Conservation (phyloP, 2,888 invertebrate species). For the Leptopilina myrica region DNA sequence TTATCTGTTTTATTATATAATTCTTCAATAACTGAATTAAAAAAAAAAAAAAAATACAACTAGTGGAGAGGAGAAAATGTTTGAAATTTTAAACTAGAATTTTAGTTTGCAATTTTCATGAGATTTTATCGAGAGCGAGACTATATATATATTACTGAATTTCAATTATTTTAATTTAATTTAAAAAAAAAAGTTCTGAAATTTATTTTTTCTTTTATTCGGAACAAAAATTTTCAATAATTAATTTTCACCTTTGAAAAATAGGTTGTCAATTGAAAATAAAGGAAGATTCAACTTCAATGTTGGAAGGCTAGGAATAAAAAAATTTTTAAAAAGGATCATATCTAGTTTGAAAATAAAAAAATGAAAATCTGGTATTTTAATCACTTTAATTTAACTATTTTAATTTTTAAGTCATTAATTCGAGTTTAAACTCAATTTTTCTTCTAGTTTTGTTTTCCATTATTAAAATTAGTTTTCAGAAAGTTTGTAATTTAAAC, state of each 20-base stretch:
- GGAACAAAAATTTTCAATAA: background rate
- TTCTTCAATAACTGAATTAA: background rate
- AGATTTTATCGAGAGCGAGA: slow-evolving; percentile 11
- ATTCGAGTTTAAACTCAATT: too few relatives aligned
- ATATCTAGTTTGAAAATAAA: too few relatives aligned
- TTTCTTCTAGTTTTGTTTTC: too few relatives aligned
- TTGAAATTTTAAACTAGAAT: background rate
- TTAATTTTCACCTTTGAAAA: background rate
- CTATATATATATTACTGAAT: background rate
- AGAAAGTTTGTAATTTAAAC: too few relatives aligned
- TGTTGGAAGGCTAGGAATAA: too few relatives aligned
- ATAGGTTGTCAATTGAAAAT: background rate
- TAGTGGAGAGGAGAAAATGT: slow-evolving; percentile 21
- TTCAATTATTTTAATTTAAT: background rate
- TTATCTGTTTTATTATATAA: background rate
- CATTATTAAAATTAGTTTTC: too few relatives aligned
- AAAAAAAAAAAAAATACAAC: background rate
- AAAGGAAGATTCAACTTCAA: background rate
- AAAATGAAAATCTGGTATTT: too few relatives aligned
- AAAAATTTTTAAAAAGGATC: too few relatives aligned
- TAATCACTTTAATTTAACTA: too few relatives aligned
- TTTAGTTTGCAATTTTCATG: slow-evolving; percentile 5
- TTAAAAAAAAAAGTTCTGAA: background rate
- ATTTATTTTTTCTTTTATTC: background rate
- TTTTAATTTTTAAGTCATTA: too few relatives aligned